These are phyloP conservation scores for Drosophila bunnanda DNA, from an alignment of 2,888 invertebrate genomes.

Conservation along the genomic window DNA sequence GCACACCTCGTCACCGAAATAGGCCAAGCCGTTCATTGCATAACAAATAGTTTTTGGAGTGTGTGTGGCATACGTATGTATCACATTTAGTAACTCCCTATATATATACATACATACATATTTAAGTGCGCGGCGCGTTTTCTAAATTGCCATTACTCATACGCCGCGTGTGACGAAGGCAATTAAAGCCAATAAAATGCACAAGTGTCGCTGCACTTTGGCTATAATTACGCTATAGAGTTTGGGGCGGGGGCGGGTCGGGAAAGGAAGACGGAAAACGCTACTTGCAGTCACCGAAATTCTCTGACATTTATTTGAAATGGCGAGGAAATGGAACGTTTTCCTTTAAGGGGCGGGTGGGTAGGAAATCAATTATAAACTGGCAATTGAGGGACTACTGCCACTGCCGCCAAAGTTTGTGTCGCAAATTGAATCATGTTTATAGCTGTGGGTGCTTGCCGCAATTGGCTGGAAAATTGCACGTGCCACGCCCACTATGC, in stretches of 20 bases:
- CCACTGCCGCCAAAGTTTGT: slow-evolving; percentile 16
- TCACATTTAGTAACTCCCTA: neutral
- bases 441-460: slow-evolving; percentile 44
- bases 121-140: slow-evolving; percentile 23
- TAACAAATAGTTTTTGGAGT: slow-evolving; percentile 46
- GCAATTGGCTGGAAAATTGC: slow-evolving; percentile 42
- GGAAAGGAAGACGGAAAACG: neutral
- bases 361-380: slow-evolving; percentile 58
- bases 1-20: slow-evolving; percentile 38
- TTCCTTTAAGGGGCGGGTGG: neutral
- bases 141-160: slow-evolving; percentile 57
- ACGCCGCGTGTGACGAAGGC: slow-evolving; percentile 52
- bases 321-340: slow-evolving; percentile 4
- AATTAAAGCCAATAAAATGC: slow-evolving; percentile 60
- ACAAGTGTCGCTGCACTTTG: slow-evolving; percentile 53
- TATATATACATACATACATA: neutral
- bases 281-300: slow-evolving; percentile 14
- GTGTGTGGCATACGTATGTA: slow-evolving; percentile 23
- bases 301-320: slow-evolving; percentile 31
- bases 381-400: slow-evolving; percentile 52
- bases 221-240: slow-evolving; percentile 34
- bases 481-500: slow-evolving; percentile 28
- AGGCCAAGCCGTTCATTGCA: slow-evolving; percentile 57
- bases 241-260: neutral
- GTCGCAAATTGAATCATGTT: slow-evolving; percentile 63